A percentile compares a stretch with the other conserved stretches of the same genome.
Conservation (phyloP, 2,113 vertebrate genomes). For the Thermophis baileyi region DNA sequence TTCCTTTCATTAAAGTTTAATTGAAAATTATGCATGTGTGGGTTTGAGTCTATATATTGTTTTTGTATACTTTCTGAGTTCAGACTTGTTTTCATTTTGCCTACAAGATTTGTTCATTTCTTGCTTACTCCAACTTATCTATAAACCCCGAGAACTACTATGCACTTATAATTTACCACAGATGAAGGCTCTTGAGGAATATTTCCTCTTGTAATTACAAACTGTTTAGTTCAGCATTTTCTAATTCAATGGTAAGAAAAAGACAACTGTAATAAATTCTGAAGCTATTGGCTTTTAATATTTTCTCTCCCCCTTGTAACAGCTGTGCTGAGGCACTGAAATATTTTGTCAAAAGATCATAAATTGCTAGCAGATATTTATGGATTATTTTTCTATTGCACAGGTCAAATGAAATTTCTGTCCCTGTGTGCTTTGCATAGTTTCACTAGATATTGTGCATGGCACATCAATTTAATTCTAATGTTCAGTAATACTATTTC, state of each 20-base stretch:
- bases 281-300: conserved; percentile 14
- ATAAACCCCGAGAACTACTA: neutral
- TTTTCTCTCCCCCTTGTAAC: neutral
- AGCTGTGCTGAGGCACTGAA: neutral
- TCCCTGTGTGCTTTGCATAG: neutral
- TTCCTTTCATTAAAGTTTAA: neutral
- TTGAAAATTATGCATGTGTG: neutral
- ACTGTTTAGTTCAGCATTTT: conserved; percentile 16
- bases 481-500: neutral
- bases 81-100: conserved; percentile 10
- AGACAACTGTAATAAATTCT: neutral
- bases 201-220: conserved; percentile 4
- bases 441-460: neutral
- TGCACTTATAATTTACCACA: conserved; percentile 1
- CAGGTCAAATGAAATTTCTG: neutral
- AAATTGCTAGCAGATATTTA: neutral
- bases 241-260: neutral
- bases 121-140: neutral
- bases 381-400: neutral
- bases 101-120: neutral
- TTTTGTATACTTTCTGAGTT: neutral
- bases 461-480: neutral
- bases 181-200: neutral
- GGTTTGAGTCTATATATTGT: neutral
- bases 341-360: conserved; percentile 19